Conservation (phyloP, 2,113 vertebrate species). For the Apteryx mantelli region DNA sequence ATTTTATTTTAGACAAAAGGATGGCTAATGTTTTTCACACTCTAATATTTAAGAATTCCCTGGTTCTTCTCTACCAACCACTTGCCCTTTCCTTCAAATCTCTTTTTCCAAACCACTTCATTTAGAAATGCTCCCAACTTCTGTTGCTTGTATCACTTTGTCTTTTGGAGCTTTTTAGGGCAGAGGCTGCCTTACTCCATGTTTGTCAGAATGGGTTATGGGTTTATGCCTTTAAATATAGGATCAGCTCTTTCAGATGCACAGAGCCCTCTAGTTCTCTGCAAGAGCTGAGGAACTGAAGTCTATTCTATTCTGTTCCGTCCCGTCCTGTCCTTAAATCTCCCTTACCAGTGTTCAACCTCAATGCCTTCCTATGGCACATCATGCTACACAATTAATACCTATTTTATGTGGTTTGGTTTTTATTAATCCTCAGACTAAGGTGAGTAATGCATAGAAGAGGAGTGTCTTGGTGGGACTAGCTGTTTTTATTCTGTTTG, state of each 20-base stretch:
- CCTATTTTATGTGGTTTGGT: neutral
- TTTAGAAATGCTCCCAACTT: neutral
- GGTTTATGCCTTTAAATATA: neutral
- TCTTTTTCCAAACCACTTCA: neutral
- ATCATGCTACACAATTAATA: neutral
- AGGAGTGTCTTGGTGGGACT: neutral
- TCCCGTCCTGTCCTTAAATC: neutral
- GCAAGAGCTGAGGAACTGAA: neutral
- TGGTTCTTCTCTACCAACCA: neutral
- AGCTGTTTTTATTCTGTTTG: neutral
- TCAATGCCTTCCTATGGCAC: neutral
- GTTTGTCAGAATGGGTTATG: neutral
- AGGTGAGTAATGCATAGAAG: slow-evolving; percentile 1
- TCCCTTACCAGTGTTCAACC: neutral
- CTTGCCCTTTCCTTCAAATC: neutral
- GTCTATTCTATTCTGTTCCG: neutral
- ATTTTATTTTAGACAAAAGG: neutral
- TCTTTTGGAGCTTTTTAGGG: neutral
- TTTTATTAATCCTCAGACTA: slow-evolving; percentile 22
- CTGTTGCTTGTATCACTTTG: neutral
- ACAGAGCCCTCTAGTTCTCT: neutral
- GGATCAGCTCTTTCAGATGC: neutral
- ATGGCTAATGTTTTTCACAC: neutral
- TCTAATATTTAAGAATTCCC: neutral
- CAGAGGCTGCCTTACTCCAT: neutral